A percentile compares a stretch with the other conserved stretches of the same genome.
Conservation (phyloP, 2,888 invertebrate genomes). For the Phortica magna region DNA sequence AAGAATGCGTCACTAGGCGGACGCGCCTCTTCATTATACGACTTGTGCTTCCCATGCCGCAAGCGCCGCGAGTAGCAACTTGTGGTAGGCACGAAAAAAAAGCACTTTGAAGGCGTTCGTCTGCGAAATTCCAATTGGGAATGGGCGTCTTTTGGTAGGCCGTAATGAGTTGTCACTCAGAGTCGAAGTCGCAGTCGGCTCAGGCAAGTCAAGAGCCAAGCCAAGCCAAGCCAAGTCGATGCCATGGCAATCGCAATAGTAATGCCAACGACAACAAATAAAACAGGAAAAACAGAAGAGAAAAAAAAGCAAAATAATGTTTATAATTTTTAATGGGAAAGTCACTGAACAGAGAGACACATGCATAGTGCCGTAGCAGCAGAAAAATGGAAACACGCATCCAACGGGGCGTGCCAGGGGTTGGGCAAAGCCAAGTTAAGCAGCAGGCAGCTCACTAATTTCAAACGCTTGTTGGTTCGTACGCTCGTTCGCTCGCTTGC, state of each 20-base stretch:
- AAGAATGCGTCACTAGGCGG: constrained; percentile 50
- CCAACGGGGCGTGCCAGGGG: constrained; percentile 19
- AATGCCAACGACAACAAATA: neutral
- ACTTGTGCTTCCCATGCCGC: too few species aligned
- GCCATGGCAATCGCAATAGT: neutral
- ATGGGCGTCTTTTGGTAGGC: constrained; percentile 32
- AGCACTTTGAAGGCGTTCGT: neutral
- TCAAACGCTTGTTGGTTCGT: constrained; percentile 55
- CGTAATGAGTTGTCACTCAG: constrained; percentile 26
- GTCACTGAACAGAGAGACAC: neutral
- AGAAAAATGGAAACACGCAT: neutral
- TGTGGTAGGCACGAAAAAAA: neutral
- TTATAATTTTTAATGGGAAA: constrained; percentile 6
- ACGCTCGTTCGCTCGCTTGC: constrained; percentile 37
- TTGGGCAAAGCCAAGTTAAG: neutral
- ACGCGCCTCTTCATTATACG: too few species aligned
- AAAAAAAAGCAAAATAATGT: neutral
- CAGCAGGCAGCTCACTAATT: constrained; percentile 55
- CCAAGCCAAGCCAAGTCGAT: too few species aligned
- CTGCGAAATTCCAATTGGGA: constrained; percentile 54
- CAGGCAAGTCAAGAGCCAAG: neutral
- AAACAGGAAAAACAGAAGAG: too few species aligned
- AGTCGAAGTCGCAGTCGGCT: too few species aligned
- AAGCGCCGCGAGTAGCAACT: too few species aligned
- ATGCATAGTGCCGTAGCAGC: neutral